phyloP scores from a whole-genome alignment of 53 echinoderm and acorn worm species.

The Apostichopus leukothele region DNA sequence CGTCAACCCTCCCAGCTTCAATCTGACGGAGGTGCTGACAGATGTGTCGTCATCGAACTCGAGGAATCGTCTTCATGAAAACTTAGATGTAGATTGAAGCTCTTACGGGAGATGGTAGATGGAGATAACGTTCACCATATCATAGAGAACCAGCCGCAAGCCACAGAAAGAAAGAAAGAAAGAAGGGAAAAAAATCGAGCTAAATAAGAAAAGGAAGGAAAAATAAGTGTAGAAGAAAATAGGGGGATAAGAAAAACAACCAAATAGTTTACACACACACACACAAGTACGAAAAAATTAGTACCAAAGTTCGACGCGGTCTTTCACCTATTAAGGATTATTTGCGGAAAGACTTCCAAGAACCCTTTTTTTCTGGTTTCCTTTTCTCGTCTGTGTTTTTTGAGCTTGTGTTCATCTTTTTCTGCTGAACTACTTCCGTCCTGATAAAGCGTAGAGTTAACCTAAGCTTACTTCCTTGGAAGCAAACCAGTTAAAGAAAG shows the following conservation, averaged over 20 bases:
- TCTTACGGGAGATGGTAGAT: slow-evolving; percentile 41
- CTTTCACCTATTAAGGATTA: slow-evolving; percentile 22
- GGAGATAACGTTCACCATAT: slow-evolving; percentile 40
- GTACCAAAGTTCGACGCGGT: slow-evolving; percentile 34
- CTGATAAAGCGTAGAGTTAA: no score
- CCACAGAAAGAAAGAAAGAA: not conserved
- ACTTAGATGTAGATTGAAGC: slow-evolving; percentile 39
- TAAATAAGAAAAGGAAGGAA: not conserved
- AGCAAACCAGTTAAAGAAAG: no score
- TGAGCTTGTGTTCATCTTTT: no score
- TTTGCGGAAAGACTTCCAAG: no score
- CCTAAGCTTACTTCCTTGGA: no score
- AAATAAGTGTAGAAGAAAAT: not conserved
- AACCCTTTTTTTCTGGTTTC: no score
- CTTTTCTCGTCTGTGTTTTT: no score
- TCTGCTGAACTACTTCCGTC: no score
- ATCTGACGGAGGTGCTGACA: slow-evolving; percentile 36
- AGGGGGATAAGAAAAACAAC: no score
- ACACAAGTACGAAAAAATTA: slow-evolving; percentile 19
- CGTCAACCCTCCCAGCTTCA: slow-evolving; percentile 47
- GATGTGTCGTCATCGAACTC: slow-evolving; percentile 26
- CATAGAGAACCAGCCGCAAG: slow-evolving; percentile 1
- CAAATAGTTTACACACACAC: no score
- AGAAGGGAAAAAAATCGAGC: not conserved
- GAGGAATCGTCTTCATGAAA: slow-evolving; percentile 7